Evolutionary conservation across 2,113 vertebrate genomes (phyloP).

Genomic region (Origma solitaria): DNA sequence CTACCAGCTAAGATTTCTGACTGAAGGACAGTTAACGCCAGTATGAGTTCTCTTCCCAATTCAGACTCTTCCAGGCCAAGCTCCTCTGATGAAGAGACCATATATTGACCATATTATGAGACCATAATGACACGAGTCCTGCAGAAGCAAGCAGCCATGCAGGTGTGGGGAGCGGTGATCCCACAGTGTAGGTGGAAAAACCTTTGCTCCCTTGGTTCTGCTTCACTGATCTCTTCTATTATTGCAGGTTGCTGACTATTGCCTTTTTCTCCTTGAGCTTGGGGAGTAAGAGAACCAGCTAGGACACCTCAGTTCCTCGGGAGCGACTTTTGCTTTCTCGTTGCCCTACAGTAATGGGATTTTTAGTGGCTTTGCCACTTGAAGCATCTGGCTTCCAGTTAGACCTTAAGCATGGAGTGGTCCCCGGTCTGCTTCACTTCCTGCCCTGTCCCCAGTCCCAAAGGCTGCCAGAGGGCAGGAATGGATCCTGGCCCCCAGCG

Average conservation of each 20-base stretch:
- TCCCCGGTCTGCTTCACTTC: not conserved
- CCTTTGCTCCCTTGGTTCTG: not conserved
- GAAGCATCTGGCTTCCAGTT: not conserved
- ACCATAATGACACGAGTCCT: not conserved
- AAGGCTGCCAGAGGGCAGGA: constrained; percentile 28
- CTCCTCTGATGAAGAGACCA: not conserved
- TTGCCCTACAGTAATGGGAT: not conserved
- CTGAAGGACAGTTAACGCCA: not conserved
- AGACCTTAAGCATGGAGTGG: not conserved
- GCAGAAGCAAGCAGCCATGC: not conserved
- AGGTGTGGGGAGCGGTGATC: accelerated
- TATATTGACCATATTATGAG: no score
- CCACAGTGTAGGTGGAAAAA: not conserved
- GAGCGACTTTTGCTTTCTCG: not conserved
- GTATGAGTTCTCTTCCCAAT: not conserved
- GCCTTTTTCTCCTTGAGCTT: not conserved
- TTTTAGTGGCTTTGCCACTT: not conserved
- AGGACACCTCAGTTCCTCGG: not conserved
- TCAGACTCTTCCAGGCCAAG: not conserved
- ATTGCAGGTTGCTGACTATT: not conserved
- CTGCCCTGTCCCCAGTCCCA: not conserved
- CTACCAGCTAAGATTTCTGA: not conserved
- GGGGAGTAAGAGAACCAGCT: not conserved
- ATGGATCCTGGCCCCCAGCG: not conserved
- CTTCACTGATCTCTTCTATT: not conserved